A percentile compares a stretch with the other conserved stretches of the same genome.
phyloP scores from a whole-genome alignment of 1,140 invertebrate species.

The Drosophila repleta region DNA sequence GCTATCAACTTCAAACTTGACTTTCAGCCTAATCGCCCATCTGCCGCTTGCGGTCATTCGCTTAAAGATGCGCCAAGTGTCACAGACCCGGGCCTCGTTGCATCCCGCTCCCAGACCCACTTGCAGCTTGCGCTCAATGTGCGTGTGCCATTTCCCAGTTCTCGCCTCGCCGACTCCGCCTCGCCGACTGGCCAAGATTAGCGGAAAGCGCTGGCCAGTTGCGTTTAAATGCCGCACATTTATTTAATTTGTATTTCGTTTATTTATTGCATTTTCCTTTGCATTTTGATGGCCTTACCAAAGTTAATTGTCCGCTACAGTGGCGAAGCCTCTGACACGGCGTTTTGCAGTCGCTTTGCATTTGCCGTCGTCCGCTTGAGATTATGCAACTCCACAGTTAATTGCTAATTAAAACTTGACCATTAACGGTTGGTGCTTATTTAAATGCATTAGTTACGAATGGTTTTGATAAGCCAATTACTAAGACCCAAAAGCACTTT shows the following conservation, averaged over 20 bases:
- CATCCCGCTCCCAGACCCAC: conserved; percentile 13
- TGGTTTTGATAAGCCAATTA: conserved; percentile 27
- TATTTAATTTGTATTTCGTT: conserved; percentile 70
- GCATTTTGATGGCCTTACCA: conserved; percentile 5
- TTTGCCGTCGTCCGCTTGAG: conserved; percentile 25
- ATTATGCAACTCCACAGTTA: conserved; percentile 48
- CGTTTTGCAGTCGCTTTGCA: conserved; percentile 26
- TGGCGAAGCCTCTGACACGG: conserved; percentile 19
- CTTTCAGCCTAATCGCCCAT: conserved; percentile 66
- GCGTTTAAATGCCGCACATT: conserved; percentile 77
- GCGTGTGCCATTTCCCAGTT: conserved; percentile 30
- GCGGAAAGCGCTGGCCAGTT: conserved; percentile 51
- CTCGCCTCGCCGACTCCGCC: conserved; percentile 4
- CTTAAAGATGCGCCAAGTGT: conserved; percentile 63
- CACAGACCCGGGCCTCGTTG: conserved; percentile 42
- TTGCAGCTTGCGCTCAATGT: conserved; percentile 18
- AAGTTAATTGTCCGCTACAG: conserved; percentile 28
- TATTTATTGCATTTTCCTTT: conserved; percentile 43
- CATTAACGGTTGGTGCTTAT: conserved; percentile 38
- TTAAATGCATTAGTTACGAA: conserved; percentile 48
- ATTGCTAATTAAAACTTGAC: conserved; percentile 58
- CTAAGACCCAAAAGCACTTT: background rate
- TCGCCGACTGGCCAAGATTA: conserved; percentile 58
- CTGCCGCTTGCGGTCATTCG: conserved; percentile 56
- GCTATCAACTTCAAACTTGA: conserved; percentile 54